Conservation (phyloP, 2,797 vertebrate genomes). For the Ctenosaura bakeri region DNA sequence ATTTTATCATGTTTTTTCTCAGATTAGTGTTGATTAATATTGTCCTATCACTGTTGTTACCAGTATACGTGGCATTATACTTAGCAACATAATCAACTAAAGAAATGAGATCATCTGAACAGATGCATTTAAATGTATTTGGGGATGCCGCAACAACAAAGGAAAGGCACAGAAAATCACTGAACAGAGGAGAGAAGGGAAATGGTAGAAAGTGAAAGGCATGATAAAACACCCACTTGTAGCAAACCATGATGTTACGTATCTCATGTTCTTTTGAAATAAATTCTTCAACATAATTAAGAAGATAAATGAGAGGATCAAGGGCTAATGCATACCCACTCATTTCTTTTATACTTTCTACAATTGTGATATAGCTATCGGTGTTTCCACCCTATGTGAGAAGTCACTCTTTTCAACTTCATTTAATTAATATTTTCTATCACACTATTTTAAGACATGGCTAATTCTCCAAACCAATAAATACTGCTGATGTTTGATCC, state of each 20-base stretch:
- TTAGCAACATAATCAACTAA: background rate
- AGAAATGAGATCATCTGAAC: background rate
- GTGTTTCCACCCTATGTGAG: background rate
- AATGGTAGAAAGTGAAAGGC: background rate
- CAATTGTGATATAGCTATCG: background rate
- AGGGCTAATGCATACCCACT: background rate
- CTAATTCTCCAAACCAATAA: background rate
- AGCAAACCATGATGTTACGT: conserved; percentile 6
- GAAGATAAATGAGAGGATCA: background rate
- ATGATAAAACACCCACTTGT: background rate
- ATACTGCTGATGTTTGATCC: background rate
- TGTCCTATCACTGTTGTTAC: background rate
- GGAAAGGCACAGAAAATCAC: background rate
- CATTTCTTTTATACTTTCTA: conserved; percentile 15
- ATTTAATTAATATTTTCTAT: background rate
- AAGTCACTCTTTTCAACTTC: background rate
- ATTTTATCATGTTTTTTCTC: background rate
- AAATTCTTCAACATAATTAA: conserved; percentile 1
- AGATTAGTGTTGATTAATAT: background rate
- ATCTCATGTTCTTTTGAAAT: conserved; percentile 11
- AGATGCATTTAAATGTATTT: background rate
- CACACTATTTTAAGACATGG: background rate
- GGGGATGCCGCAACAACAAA: background rate
- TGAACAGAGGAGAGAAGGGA: background rate
- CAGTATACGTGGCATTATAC: background rate